Evolutionary conservation across 2,888 invertebrate genomes (phyloP), one percentile per base, ranked within the genome.

Genomic region (Habrosyne pyritoides): DNA sequence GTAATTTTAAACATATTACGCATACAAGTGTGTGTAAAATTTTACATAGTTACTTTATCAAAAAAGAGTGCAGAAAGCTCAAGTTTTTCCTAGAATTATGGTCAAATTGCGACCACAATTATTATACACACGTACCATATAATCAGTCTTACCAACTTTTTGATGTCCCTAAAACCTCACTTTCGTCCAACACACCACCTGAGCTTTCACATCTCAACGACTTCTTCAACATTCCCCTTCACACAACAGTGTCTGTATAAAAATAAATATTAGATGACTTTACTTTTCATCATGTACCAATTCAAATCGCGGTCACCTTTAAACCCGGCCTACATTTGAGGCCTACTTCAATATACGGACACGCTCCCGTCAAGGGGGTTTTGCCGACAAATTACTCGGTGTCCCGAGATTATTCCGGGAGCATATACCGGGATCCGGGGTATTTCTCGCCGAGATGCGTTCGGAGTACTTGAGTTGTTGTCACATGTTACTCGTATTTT

Each of bases 331-430:
- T 58, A 52, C 53, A 64, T 53, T 28, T 52, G 55, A 66, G 59
- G 57, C 57, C 57, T 70, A 65, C 73, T 73, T 66, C 57, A 67
- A 66, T 64, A 64, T 69, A 68, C 66, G 62, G 62, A 73, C 70
- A 72, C 68, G 67, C 54, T 59, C 64, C 55, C 54, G 62, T 54
- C 64, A 65, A 53, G 60, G 60, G 62, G 62, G 66, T 62, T 67
- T 59, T 57, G 54, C 64, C 67, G 75, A 78, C 73, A 81, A 80
- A 82, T 82, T 78, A 78, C 75, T 55, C 67, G 63, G 57, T 65
- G 56, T 59, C 61, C 69, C 66, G 61, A 73, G 79, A 80, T 81
- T 79, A 82, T 75, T 71, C 72, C 69, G 76, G 57, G 65, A 75
- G 81, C 77, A 77, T 81, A 83, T 80, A 76, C 64, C 73, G 63